Percentiles rank a stretch among this genome's conserved stretches.
Evolutionary conservation across 2,888 invertebrate genomes (phyloP).

Genomic region (Kryphioiulus occultus): DNA sequence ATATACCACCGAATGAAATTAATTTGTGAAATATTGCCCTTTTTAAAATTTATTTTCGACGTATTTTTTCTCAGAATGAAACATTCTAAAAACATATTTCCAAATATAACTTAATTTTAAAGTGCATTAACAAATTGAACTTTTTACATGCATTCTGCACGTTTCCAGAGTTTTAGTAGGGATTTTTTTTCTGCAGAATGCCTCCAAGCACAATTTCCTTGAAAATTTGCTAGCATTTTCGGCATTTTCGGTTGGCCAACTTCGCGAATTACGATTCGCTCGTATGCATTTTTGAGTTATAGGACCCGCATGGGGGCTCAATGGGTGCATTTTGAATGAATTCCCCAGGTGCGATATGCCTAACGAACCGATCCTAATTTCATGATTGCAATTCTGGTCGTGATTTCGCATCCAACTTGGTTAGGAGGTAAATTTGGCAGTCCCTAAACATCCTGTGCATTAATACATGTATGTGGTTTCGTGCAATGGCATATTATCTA

Average conservation of each 20-base stretch:
- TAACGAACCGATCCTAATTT: constrained; percentile 8
- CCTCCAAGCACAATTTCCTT: background rate
- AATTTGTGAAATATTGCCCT: too few species aligned
- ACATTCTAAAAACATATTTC: too few species aligned
- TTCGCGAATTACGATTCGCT: background rate
- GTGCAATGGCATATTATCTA: background rate
- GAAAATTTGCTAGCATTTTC: background rate
- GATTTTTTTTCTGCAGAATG: too few species aligned
- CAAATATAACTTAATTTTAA: too few species aligned
- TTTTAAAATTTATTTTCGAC: too few species aligned
- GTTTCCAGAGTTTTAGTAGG: too few species aligned
- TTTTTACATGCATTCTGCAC: too few species aligned
- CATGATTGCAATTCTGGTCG: background rate
- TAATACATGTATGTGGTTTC: background rate
- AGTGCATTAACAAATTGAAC: too few species aligned
- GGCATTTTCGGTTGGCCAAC: background rate
- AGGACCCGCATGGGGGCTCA: background rate
- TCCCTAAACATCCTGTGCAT: background rate
- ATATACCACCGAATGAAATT: too few species aligned
- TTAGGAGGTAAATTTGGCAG: background rate
- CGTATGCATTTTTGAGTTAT: background rate
- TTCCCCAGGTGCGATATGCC: constrained; percentile 3
- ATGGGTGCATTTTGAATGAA: background rate
- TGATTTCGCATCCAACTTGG: background rate
- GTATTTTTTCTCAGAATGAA: too few species aligned